These are phyloP conservation scores for Neodon shergylaensis DNA, from an alignment of 2,113 vertebrate genomes.

Conservation along the genomic window DNA sequence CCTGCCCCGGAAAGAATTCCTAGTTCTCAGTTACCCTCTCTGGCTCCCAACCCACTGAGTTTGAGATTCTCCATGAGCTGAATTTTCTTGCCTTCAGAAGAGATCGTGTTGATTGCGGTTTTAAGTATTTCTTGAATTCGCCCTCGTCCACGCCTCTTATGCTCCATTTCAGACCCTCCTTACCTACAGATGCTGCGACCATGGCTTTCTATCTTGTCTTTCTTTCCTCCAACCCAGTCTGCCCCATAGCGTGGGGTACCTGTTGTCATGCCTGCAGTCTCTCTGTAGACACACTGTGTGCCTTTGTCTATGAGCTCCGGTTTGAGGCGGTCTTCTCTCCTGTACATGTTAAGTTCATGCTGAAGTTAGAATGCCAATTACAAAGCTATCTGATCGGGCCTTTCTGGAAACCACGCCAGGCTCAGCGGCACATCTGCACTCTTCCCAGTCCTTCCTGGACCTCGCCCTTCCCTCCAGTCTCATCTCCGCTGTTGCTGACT, in stretches of 20 bases:
- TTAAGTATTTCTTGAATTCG: not conserved
- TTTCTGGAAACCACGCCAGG: not conserved
- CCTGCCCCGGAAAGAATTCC: not conserved
- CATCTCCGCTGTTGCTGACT: not conserved
- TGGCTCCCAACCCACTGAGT: not conserved
- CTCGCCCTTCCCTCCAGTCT: not conserved
- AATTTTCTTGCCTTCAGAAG: slow-evolving; percentile 5
- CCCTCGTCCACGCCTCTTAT: not conserved
- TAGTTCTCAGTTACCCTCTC: not conserved
- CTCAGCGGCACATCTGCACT: not conserved
- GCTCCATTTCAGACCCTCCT: not conserved
- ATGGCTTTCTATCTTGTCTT: not conserved
- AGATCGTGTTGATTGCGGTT: not conserved
- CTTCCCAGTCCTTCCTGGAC: not conserved
- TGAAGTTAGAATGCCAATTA: not conserved
- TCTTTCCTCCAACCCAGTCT: not conserved
- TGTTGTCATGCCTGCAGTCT: not conserved
- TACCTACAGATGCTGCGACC: not conserved
- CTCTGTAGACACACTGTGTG: not conserved
- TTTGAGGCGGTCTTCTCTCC: not conserved
- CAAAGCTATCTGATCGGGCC: not conserved
- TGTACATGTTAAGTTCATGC: accelerated
- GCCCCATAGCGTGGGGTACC: accelerated
- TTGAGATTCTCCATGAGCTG: not conserved
- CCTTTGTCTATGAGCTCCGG: not conserved